Evolutionary conservation across 2,113 vertebrate genomes (phyloP), one percentile per base, ranked within the genome.

Genomic region (Poicephalus gulielmi): DNA sequence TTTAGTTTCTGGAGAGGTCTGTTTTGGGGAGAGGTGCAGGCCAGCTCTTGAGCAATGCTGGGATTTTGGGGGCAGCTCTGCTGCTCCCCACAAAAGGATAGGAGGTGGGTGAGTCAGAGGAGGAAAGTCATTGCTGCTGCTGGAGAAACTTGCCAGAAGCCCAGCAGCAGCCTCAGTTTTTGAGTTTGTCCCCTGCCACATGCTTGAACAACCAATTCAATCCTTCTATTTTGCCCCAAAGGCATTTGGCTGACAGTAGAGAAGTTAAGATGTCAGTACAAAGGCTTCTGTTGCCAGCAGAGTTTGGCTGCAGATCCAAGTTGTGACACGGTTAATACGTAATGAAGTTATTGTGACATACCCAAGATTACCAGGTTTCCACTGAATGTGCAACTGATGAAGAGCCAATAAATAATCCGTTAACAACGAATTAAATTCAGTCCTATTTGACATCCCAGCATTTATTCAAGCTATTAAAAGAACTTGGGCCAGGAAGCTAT

Each of bases 401-500:
- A 50, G 44, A 95, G 81, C 84, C 93, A 95, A 91, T 44, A 91
- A 94, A 69, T 82, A 94, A 92, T 90, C 83, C 62, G 86, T 88
- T 89, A 88, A 84, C 74, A 46, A 55, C 2, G 5, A 70, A 44
- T 94, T 95, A 87, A 57, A 49, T 85, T 53, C 23, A 33, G n/a
- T 57, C 18, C 46, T 94, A 5, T 94, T 71, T 91, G 67, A 76
- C 41, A 76, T 75, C 39, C 25, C 35, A 62, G 81, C 44, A 28
- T 94, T 94, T 44, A n/a, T 25, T 74, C 43, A 81, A 90, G 35
- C 39, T 35, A 68, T 64, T 70, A 39, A 50, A 85, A 46, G 50
- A 31, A 53, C 17, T 3, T 0, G 0, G 41, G 67, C 43, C 49
- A 92, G 49, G 59, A 83, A 92, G 37, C 49, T 86, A 23, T 35